Conservation (phyloP, 2,797 vertebrate genomes). For the Neosalanx taihuensis region DNA sequence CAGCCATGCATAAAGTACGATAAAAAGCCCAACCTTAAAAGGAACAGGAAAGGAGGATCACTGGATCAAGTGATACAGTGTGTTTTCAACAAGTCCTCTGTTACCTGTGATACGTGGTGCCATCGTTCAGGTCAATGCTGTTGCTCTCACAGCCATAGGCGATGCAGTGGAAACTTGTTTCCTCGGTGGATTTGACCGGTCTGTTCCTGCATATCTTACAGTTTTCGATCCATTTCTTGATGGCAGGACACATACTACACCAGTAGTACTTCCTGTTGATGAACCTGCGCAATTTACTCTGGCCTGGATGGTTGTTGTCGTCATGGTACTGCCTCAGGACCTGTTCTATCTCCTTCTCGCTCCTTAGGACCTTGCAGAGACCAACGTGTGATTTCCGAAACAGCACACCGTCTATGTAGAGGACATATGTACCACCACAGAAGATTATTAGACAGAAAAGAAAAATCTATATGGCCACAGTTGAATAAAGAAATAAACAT, state of each 20-base stretch:
- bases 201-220: constrained; percentile 41
- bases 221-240: constrained; percentile 49
- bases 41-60: background rate
- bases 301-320: constrained; percentile 52
- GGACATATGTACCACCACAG: background rate
- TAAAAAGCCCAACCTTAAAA: background rate
- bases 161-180: constrained; percentile 38
- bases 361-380: constrained; percentile 51
- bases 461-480: background rate
- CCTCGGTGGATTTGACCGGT: fast-evolving
- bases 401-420: constrained; percentile 48
- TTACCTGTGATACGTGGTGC: constrained; percentile 55
- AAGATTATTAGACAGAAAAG: background rate
- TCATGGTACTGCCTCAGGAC: constrained; percentile 56
- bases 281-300: background rate
- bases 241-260: constrained; percentile 44
- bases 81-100: background rate
- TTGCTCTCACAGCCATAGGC: constrained; percentile 56
- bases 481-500: background rate
- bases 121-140: constrained; percentile 40
- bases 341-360: constrained; percentile 47
- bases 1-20: background rate
- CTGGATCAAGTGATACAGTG: background rate
- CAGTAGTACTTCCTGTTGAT: constrained; percentile 44
- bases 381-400: constrained; percentile 41